phyloP scores from a whole-genome alignment of 2,888 invertebrate species.

The Cistogaster globosa region DNA sequence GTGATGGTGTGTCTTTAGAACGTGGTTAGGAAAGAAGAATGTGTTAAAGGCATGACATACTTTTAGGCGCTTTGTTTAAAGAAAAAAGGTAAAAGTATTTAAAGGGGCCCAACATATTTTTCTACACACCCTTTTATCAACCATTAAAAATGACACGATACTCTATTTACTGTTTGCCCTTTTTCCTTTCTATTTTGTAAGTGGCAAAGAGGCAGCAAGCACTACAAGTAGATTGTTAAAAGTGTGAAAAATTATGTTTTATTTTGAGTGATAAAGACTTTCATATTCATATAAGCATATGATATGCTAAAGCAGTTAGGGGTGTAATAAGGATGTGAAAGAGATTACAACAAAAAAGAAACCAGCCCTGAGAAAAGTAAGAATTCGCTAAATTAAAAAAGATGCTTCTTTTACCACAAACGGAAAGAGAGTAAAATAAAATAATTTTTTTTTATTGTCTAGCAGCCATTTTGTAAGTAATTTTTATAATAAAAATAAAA shows the following conservation, averaged over 20 bases:
- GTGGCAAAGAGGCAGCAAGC: slow-evolving; percentile 9
- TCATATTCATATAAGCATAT: slow-evolving; percentile 11
- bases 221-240: slow-evolving; percentile 44
- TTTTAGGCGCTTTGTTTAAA: slow-evolving; percentile 48
- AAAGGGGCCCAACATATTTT: slow-evolving; percentile 18
- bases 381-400: slow-evolving; percentile 25
- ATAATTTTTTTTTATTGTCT: neutral
- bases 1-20: slow-evolving; percentile 9
- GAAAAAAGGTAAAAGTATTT: neutral
- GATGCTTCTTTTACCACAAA: slow-evolving; percentile 30
- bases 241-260: slow-evolving; percentile 66
- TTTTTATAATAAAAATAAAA: slow-evolving; percentile 12
- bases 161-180: slow-evolving; percentile 45
- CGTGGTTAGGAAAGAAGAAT: slow-evolving; percentile 17
- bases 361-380: slow-evolving; percentile 10
- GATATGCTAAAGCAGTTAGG: slow-evolving; percentile 46
- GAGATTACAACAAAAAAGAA: slow-evolving; percentile 3
- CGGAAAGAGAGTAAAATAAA: slow-evolving; percentile 8
- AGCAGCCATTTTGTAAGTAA: slow-evolving; percentile 30
- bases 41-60: slow-evolving; percentile 66
- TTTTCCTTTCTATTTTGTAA: slow-evolving; percentile 15
- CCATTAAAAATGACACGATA: slow-evolving; percentile 21
- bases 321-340: slow-evolving; percentile 13
- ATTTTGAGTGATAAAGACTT: slow-evolving; percentile 26
- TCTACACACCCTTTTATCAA: neutral